Evolutionary conservation across 2,888 invertebrate genomes (phyloP).

Genomic region (Isoperla grammatica): DNA sequence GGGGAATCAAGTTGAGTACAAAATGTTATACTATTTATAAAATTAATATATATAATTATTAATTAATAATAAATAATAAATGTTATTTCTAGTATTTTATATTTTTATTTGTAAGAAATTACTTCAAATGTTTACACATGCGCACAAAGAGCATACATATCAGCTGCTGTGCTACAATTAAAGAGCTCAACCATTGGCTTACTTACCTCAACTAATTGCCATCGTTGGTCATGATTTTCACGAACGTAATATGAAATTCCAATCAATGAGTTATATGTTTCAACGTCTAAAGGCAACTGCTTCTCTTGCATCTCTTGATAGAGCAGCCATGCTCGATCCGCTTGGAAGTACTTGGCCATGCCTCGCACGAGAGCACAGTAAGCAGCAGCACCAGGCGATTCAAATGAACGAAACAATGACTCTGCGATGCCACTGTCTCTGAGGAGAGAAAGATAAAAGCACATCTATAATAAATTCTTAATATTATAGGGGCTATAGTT

Average conservation of each 20-base stretch:
- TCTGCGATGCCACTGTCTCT: conserved; percentile 69
- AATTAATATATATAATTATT: no score
- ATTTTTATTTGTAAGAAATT: no score
- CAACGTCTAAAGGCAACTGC: conserved; percentile 52
- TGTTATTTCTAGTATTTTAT: no score
- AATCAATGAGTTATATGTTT: conserved; percentile 66
- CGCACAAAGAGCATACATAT: no score
- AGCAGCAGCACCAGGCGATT: conserved; percentile 60
- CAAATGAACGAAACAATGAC: conserved; percentile 64
- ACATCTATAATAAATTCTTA: not conserved
- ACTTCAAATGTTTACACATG: no score
- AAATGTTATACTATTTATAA: no score
- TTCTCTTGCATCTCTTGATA: conserved; percentile 61
- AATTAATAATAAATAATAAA: no score
- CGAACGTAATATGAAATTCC: conserved; percentile 55
- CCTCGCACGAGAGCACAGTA: conserved; percentile 79
- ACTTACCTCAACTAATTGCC: conserved; percentile 50
- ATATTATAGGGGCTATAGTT: no score
- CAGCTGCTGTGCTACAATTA: no score
- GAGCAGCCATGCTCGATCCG: conserved; percentile 58
- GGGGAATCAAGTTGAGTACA: no score
- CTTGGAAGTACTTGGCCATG: conserved; percentile 64
- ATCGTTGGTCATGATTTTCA: conserved; percentile 59
- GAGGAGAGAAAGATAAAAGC: conserved; percentile 32
- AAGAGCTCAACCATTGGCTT: no score